Evolutionary conservation across 2,113 vertebrate genomes (phyloP), one percentile per base, ranked within the genome.

Genomic region (Marmota monax): DNA sequence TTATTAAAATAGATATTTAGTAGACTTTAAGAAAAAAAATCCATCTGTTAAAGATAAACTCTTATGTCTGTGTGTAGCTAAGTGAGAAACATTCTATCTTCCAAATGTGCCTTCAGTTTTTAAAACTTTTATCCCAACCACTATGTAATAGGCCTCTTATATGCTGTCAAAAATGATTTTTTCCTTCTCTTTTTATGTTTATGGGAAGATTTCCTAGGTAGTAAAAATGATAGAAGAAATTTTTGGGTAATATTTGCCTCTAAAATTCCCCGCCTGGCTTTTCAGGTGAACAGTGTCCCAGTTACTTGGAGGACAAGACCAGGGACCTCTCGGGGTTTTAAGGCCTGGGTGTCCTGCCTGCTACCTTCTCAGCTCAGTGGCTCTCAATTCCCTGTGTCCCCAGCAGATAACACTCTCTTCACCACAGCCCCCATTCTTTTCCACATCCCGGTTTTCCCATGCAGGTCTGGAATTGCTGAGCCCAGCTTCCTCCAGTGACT

Each of bases 301-400:
- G 20, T 58, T 8, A 58, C 20, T 22, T 58, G 22, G 20, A 23
- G 56, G 56, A 20, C 18, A 20, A 18, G 56, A 53, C 20, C 20
- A 18, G 56, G 56, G 56, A 58, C 4, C 1, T 23, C 5, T 20
- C 6, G 5, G 5, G 29, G 56, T 25, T 37, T 13, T n/a, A 6
- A 22, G 7, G 34, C 29, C 0, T 27, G 22, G 0, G 0, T 1
- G 9, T 4, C 42, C 39, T 37, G 3, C 6, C 14, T 67, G 10
- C 20, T 13, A 5, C 2, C 13, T 18, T 6, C 53, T 73, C 7
- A 37, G 58, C 22, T 42, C 22, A 9, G 8, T 27, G 29, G 11
- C 1, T 51, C 1, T 23, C 22, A 4, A 10, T 8, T 53, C 32
- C 14, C 9, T 51, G 27, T 63, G 3, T n/a, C 2, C 42, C 27